phyloP scores from a whole-genome alignment of 2,797 vertebrate species.

The Macroramphosus scolopax region DNA sequence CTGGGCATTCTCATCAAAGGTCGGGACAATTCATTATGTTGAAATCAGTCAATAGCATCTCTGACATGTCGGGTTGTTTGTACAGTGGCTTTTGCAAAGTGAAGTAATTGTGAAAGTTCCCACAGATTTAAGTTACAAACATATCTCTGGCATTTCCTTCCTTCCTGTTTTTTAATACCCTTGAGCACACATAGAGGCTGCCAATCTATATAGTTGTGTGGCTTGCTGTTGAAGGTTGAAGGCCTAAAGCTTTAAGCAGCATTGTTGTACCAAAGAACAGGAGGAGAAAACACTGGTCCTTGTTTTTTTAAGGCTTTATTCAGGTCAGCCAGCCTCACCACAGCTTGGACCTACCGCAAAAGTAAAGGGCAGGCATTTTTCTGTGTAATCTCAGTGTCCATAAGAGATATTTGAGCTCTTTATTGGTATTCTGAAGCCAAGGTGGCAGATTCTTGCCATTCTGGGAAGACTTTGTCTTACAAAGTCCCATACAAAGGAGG shows the following conservation, averaged over 20 bases:
- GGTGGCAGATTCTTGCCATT: slow-evolving; percentile 62
- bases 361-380: slow-evolving; percentile 24
- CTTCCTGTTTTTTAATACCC: slow-evolving; percentile 11
- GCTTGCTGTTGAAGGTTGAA: slow-evolving; percentile 37
- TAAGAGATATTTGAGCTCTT: slow-evolving; percentile 54
- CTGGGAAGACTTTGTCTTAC: slow-evolving; percentile 23
- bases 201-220: slow-evolving; percentile 56
- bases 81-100: no score
- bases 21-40: no score
- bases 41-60: no score
- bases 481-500: neutral
- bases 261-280: slow-evolving; percentile 35
- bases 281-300: slow-evolving; percentile 61
- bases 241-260: slow-evolving; percentile 45
- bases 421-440: slow-evolving; percentile 41
- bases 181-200: slow-evolving; percentile 18
- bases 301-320: slow-evolving; percentile 62
- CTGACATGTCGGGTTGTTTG: no score
- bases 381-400: slow-evolving; percentile 35
- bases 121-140: no score
- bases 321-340: slow-evolving; percentile 43
- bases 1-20: slow-evolving; percentile 81
- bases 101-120: no score
- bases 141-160: slow-evolving; percentile 27
- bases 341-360: slow-evolving; percentile 49